Conservation (phyloP, 1,140 invertebrate genomes). For the Charaxes varanes region DNA sequence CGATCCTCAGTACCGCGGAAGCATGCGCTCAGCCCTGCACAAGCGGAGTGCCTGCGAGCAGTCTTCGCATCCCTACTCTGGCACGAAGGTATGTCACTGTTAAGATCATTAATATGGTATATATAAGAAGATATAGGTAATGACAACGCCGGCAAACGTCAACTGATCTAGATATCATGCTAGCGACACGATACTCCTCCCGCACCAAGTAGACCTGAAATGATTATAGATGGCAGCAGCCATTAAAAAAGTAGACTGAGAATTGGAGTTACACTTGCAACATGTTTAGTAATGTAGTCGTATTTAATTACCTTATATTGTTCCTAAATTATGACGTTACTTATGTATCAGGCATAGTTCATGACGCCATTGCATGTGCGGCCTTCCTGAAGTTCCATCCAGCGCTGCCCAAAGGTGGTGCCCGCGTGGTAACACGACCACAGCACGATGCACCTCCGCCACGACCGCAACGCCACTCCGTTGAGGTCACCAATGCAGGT, state of each 20-base stretch:
- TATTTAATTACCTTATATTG: too few species aligned
- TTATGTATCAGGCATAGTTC: constrained; percentile 86
- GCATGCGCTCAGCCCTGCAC: constrained; percentile 91
- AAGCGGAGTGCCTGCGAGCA: constrained; percentile 93
- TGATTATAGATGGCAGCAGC: too few species aligned
- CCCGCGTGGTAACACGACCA: constrained; percentile 80
- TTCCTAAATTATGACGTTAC: too few species aligned
- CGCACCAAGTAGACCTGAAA: too few species aligned
- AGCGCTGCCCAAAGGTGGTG: constrained; percentile 86
- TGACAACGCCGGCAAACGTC: too few species aligned
- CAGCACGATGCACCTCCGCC: constrained; percentile 44
- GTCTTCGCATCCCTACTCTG: constrained; percentile 97
- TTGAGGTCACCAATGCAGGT: constrained; percentile 87
- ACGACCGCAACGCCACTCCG: constrained; percentile 85
- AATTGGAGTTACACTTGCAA: too few species aligned
- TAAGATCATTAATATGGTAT: not conserved
- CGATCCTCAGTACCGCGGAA: constrained; percentile 75
- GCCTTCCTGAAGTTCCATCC: constrained; percentile 97
- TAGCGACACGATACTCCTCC: too few species aligned
- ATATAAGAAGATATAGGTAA: too few species aligned
- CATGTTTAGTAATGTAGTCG: too few species aligned
- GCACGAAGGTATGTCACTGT: constrained; percentile 86
- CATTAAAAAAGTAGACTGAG: too few species aligned
- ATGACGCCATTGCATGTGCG: constrained; percentile 97
- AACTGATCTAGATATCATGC: too few species aligned